Conservation (phyloP, 64 coral and sea anemone species). For the Montipora sp. region DNA sequence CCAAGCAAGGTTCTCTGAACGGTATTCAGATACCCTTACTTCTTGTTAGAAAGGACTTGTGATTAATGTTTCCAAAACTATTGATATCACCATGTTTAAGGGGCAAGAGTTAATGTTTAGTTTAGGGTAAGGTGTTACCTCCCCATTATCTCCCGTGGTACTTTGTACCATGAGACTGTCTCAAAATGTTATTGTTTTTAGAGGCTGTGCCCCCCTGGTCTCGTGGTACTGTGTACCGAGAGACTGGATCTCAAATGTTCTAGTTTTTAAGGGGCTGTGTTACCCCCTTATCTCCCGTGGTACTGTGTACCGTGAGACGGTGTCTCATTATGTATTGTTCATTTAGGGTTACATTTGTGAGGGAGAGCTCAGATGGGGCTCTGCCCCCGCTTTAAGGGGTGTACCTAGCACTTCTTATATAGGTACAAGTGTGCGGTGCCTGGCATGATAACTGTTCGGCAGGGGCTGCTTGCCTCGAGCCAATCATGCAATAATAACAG, state of each 20-base stretch:
- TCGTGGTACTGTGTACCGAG: background rate
- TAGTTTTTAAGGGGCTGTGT: too few relatives aligned
- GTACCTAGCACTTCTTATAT: background rate
- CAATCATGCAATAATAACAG: background rate
- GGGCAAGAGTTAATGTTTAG: background rate
- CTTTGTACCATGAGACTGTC: slow-evolving; percentile 1
- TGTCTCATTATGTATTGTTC: too few relatives aligned
- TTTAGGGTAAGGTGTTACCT: background rate
- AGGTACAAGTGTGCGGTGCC: background rate
- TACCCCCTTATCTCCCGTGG: too few relatives aligned
- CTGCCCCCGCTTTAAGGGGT: background rate
- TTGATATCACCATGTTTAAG: too few relatives aligned
- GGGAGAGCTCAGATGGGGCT: background rate
- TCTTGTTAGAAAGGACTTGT: too few relatives aligned
- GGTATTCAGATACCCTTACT: too few relatives aligned
- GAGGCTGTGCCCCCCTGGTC: background rate
- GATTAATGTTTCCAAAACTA: too few relatives aligned
- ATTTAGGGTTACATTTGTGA: background rate
- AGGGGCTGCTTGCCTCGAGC: background rate
- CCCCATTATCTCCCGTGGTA: background rate
- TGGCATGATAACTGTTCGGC: background rate
- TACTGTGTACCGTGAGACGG: too few relatives aligned
- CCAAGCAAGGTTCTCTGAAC: too few relatives aligned
- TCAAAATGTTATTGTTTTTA: background rate
- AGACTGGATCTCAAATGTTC: too few relatives aligned